These are phyloP conservation scores for Sebastes trivittatus DNA, from an alignment of 2,797 vertebrate genomes.

Conservation along the genomic window DNA sequence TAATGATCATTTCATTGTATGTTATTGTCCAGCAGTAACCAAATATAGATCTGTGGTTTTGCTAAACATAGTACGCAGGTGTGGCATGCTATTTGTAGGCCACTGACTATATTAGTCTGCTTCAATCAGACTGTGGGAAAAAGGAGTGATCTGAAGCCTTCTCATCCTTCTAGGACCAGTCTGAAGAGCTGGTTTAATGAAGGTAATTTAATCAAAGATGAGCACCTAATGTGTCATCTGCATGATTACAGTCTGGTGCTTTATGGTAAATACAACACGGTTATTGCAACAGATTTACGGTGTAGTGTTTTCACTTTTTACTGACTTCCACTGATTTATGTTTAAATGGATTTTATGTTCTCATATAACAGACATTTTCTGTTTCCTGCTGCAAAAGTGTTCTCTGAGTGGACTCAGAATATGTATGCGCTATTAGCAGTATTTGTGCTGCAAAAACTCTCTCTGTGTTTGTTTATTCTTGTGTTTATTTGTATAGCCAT, in stretches of 20 bases:
- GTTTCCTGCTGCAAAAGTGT: not conserved
- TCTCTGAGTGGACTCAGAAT: not conserved
- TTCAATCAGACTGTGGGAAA: not conserved
- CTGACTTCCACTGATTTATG: not conserved
- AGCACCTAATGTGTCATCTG: not conserved
- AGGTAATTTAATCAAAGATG: not conserved
- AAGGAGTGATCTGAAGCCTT: not conserved
- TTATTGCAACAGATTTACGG: not conserved
- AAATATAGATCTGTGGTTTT: not conserved
- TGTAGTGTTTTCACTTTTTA: not conserved
- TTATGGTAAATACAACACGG: not conserved
- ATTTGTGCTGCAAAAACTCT: not conserved
- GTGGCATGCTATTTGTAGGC: not conserved
- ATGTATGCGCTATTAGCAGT: not conserved
- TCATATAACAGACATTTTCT: not conserved
- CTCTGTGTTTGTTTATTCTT: not conserved
- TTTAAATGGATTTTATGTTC: not conserved
- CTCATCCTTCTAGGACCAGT: not conserved
- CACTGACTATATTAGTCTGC: not conserved
- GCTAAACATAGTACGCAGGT: not conserved
- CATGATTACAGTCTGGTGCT: not conserved
- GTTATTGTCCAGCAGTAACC: not conserved
- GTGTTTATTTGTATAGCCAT: not conserved
- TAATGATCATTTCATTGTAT: conserved; percentile 1
- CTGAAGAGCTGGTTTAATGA: not conserved